Percentiles rank a stretch among this genome's conserved stretches.
These are phyloP conservation scores for Eidolon dupreanum DNA, from an alignment of 2,797 vertebrate genomes.

Conservation along the genomic window DNA sequence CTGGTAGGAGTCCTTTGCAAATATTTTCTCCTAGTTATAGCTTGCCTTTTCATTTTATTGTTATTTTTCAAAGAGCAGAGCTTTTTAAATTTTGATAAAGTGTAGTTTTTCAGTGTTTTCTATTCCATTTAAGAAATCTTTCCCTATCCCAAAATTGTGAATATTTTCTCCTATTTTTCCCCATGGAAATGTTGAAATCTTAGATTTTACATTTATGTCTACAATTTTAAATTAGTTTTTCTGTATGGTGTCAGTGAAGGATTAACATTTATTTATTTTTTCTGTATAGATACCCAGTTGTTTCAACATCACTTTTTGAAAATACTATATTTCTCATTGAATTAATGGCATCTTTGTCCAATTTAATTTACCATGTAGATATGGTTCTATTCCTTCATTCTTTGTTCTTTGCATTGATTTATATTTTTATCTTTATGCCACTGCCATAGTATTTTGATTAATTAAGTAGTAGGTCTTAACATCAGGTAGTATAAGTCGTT, in stretches of 20 bases:
- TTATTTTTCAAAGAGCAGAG: not conserved
- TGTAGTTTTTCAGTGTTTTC: not conserved
- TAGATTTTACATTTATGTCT: not conserved
- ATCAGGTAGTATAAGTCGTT: not conserved
- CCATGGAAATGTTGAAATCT: not conserved
- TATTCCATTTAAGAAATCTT: not conserved
- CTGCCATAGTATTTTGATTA: not conserved
- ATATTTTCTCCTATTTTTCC: not conserved
- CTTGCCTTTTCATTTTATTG: slow-evolving; percentile 24
- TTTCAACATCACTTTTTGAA: not conserved
- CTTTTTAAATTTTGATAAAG: not conserved
- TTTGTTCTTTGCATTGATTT: not conserved
- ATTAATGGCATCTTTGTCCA: not conserved
- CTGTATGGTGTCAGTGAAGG: not conserved
- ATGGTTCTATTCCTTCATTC: not conserved
- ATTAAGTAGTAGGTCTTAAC: not conserved
- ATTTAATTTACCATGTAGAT: not conserved
- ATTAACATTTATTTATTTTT: not conserved
- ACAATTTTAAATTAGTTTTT: not conserved
- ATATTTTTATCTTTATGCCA: not conserved
- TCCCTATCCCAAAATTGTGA: not conserved
- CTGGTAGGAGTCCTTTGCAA: not conserved
- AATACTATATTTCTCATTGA: not conserved
- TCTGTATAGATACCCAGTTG: not conserved
- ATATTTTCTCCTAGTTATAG: not conserved